Conservation (phyloP, 2,888 invertebrate genomes). For the Caenorhabditis zanzibari region DNA sequence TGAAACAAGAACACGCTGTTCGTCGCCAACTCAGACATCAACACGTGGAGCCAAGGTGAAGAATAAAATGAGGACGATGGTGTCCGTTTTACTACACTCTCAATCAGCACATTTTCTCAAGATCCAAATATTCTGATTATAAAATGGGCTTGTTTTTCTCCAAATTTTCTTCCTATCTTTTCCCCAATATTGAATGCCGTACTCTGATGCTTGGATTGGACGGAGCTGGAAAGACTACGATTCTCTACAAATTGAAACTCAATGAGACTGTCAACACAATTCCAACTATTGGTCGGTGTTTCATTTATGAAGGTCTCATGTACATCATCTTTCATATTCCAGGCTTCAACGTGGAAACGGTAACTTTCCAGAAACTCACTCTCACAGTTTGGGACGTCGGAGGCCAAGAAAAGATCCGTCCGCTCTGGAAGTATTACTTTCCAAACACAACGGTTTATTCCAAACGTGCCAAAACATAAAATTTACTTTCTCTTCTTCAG, state of each 20-base stretch:
- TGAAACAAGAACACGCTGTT: constrained; percentile 23
- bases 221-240: constrained; percentile 69
- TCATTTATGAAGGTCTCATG: not conserved
- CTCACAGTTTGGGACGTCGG: constrained; percentile 99
- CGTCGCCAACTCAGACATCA: constrained; percentile 38
- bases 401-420: constrained; percentile 97
- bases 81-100: not conserved
- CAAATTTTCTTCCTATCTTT: constrained; percentile 45
- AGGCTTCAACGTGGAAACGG: constrained; percentile 99
- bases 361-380: constrained; percentile 98
- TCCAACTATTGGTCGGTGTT: constrained; percentile 65
- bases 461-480: no score
- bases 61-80: constrained; percentile 33
- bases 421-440: constrained; percentile 98
- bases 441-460: constrained; percentile 86
- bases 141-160: constrained; percentile 60
- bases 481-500: constrained; percentile 31
- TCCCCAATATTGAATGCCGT: constrained; percentile 62
- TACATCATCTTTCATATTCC: constrained; percentile 48
- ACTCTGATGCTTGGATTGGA: constrained; percentile 68
- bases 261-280: constrained; percentile 64
- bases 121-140: not conserved
- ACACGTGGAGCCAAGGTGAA: constrained; percentile 43
- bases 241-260: constrained; percentile 69
- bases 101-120: not conserved